Evolutionary conservation across 2,797 vertebrate species (phyloP).

Genomic region (Clarias pachynema): DNA sequence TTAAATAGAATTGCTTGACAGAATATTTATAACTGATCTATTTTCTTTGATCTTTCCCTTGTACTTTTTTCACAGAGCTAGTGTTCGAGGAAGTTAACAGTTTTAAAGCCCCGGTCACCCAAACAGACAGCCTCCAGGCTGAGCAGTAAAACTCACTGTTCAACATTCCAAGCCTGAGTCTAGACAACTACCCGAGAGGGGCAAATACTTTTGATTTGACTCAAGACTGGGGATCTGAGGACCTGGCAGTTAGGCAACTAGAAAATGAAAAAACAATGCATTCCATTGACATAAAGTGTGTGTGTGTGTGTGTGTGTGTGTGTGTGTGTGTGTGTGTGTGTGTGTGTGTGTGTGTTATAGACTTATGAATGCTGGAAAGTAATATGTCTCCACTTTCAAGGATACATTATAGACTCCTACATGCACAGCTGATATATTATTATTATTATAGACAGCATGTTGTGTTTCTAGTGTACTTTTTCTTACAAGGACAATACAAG

Average conservation of each 20-base stretch:
- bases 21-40: neutral
- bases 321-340: slow-evolving; percentile 17
- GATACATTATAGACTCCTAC: slow-evolving; percentile 18
- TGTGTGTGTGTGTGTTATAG: neutral
- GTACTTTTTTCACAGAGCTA: slow-evolving; percentile 77
- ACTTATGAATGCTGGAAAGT: slow-evolving; percentile 25
- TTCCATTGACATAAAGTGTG: slow-evolving; percentile 46
- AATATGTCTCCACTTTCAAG: slow-evolving; percentile 20
- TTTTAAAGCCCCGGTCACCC: slow-evolving; percentile 83
- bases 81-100: slow-evolving; percentile 92
- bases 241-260: slow-evolving; percentile 31
- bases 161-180: slow-evolving; percentile 20
- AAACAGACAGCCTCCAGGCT: slow-evolving; percentile 85
- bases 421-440: slow-evolving; percentile 33
- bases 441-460: slow-evolving; percentile 47
- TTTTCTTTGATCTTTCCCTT: neutral
- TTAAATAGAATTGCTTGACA: neutral
- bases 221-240: slow-evolving; percentile 30
- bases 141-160: slow-evolving; percentile 79
- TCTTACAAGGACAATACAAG: slow-evolving; percentile 14
- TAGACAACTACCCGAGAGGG: slow-evolving; percentile 51
- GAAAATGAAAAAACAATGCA: slow-evolving; percentile 49
- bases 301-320: slow-evolving; percentile 21
- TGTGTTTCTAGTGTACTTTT: slow-evolving; percentile 42
- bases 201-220: slow-evolving; percentile 40